These are phyloP conservation scores for Bathynomus jamesi DNA, from an alignment of 1,140 invertebrate species.

Conservation along the genomic window DNA sequence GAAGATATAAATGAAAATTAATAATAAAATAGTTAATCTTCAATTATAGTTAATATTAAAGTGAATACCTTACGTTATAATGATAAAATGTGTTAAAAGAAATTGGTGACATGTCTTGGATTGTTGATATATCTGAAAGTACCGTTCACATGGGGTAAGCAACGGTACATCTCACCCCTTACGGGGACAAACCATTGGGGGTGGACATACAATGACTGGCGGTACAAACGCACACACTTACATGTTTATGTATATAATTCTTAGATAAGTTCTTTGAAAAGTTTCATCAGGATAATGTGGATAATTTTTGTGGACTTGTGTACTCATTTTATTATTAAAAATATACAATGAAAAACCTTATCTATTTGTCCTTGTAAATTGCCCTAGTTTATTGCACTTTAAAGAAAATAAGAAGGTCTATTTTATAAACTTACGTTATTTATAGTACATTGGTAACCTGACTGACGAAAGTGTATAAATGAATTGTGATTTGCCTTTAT, in stretches of 20 bases:
- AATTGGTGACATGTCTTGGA: neutral
- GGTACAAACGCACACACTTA: neutral
- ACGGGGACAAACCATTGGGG: neutral
- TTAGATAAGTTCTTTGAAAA: neutral
- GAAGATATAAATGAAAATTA: neutral
- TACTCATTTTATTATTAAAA: too few relatives aligned
- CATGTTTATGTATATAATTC: neutral
- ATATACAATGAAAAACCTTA: too few relatives aligned
- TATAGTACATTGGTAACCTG: too few relatives aligned
- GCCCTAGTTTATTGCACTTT: too few relatives aligned
- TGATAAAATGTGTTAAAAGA: neutral
- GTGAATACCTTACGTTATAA: neutral
- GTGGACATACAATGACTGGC: too few relatives aligned
- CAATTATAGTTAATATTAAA: neutral
- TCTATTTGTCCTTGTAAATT: too few relatives aligned
- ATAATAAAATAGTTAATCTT: neutral
- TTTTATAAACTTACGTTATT: too few relatives aligned
- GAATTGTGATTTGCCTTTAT: too few relatives aligned
- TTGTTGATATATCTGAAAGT: neutral
- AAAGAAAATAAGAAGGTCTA: too few relatives aligned
- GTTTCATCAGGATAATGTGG: too few relatives aligned
- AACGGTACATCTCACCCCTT: neutral
- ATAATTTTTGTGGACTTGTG: too few relatives aligned
- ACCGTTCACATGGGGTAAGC: neutral
- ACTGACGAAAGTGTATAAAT: too few relatives aligned